phyloP scores from a whole-genome alignment of 2,113 vertebrate genomes.

The Pygathrix nemaeus region DNA sequence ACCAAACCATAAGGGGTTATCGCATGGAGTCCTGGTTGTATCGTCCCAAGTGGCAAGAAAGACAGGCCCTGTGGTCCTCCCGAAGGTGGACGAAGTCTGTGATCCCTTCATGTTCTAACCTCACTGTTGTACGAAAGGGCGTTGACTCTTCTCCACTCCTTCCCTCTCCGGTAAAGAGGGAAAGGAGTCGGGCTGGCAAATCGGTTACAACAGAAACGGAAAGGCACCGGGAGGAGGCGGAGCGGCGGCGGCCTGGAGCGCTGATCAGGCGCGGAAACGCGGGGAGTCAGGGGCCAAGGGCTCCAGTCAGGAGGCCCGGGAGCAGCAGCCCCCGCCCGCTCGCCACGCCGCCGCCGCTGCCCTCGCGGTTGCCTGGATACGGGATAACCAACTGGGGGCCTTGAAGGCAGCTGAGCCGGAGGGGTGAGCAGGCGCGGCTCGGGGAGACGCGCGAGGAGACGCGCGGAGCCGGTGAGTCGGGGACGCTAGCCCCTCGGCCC shows the following conservation, averaged over 20 bases:
- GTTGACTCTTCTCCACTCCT: not conserved
- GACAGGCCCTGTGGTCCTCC: not conserved
- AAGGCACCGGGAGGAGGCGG: accelerated
- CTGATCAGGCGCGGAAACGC: no score
- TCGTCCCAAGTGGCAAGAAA: not conserved
- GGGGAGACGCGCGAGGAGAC: not conserved
- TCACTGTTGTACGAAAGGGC: not conserved
- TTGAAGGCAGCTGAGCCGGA: accelerated
- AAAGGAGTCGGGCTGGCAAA: not conserved
- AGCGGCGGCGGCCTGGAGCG: accelerated
- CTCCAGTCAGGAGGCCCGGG: no score
- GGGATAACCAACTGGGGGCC: slow-evolving; percentile 1
- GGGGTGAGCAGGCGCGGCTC: not conserved
- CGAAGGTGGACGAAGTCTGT: not conserved
- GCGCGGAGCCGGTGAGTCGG: not conserved
- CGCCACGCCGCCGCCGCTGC: not conserved
- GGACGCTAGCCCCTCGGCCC: accelerated
- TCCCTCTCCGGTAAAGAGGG: not conserved
- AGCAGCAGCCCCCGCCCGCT: not conserved
- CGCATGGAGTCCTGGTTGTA: not conserved
- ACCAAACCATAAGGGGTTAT: not conserved
- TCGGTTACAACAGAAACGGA: not conserved
- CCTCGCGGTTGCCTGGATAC: slow-evolving; percentile 33
- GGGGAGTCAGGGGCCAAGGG: no score
- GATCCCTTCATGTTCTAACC: not conserved